Evolutionary conservation across 2,888 invertebrate species (phyloP), one percentile per base, ranked within the genome.

Genomic region (Deroplatys truncata): DNA sequence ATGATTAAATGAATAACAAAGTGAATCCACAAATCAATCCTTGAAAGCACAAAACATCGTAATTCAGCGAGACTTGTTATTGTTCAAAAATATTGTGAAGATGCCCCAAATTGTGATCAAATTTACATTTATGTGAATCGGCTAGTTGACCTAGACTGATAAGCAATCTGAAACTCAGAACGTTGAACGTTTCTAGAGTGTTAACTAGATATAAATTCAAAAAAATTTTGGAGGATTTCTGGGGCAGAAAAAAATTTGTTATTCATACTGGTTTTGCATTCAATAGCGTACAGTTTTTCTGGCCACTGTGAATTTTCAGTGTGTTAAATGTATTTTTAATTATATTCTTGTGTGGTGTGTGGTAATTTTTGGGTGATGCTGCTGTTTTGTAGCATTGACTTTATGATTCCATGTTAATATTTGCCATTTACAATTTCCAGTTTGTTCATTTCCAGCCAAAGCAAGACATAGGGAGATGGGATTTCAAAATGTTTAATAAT

Each of bases 331-430:
- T 87, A 31, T 86, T 86, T 86, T 87, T 82, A 82, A 86, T 82
- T 87, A 43, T 83, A 87, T 87, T 87, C 87, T 83, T 87, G 35
- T 87, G 87, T 87, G 87, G 31, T 31, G 87, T 87, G 87, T 87
- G 87, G 43, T 83, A 28, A 83, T 87, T 82, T 86, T 87, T 35
- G 43, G 56, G 35, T 82, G 83, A 87, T 87, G 87, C 31, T 87
- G 83, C 83, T 87, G 28, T 28, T 28, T 83, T 83, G 87, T 35
- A 35, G 87, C 83, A 87, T 82, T 87, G n/a, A 83, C 82, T 35
- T 83, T 31, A 87, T 82, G 28, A 82, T 87, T 87, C 87, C 35
- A 35, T 87, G 87, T 87, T 86, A 86, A 86, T 86, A 82, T 86
- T 86, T 49, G 56, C 86, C 82, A 72, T 84, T 85, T 82, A 82